Base-by-base conservation (phyloP, 2,797 vertebrate genomes). In the Rhodeus uyekii region DNA sequence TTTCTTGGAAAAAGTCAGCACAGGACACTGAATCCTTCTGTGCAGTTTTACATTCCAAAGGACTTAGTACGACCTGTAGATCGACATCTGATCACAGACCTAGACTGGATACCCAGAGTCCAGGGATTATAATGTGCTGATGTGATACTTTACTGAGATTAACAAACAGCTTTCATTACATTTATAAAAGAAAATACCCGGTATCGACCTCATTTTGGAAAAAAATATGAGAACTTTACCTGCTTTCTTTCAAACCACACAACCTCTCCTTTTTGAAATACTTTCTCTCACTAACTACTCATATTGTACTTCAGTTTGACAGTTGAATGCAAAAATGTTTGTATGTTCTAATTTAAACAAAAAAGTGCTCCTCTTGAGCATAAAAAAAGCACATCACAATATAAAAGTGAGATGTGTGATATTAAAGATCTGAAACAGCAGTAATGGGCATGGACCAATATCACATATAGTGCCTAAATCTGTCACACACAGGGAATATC, bases 31-130 rank as follows among this genome's bases (percentile, higher is more conserved):
- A 71, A 72, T 18, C 29, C 38, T 18, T 61, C 68, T 50, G 42
- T 73, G 44, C 22, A 46, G 29, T 80, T 72, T 72, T 63, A 48
- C 58, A 50, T 73, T 73, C 68, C 78, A 48, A 12, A 34, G 29
- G 42, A 63, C 58, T 73, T 38, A 63, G 73, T 50, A 22, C 14
- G n/a, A 63, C 68, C 55, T 50, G 32, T 61, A 71, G 67, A 71
- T 72, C 4, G 19, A 79, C 50, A 69, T 79, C 39, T 61, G 53
- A 80, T 63, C 32, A 80, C 13, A 38, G 39, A 22, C 38, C 27
- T n/a, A 27, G 14, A 42, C 24, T 22, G 9, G 42, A 53, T 42
- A 22, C 7, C 10, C 16, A 71, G 5, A 44, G 12, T 16, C 18
- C 19, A 65, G n/a, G 14, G 46, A 78, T 67, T 75, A 42, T 19